Conservation (phyloP, 2,797 vertebrate genomes). For the Epinephelus coioides region DNA sequence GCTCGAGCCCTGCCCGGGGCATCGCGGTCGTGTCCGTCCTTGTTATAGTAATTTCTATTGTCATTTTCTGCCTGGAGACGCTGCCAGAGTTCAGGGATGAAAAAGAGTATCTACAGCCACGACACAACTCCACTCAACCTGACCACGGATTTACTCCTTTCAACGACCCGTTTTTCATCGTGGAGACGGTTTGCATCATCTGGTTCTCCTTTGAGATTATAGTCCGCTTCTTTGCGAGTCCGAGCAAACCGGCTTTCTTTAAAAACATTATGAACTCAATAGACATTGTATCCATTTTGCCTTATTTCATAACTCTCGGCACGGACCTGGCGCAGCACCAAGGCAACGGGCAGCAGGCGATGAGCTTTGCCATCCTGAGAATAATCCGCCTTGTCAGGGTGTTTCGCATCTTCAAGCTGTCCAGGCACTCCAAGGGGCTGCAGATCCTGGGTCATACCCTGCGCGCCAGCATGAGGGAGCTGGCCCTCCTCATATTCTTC, state of each 20-base stretch:
- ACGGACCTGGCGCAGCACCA: conserved; percentile 96
- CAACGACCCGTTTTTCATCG: conserved; percentile 98
- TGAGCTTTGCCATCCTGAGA: conserved; percentile 98
- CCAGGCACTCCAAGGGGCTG: conserved; percentile 97
- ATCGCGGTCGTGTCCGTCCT: conserved; percentile 98
- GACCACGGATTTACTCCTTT: conserved; percentile 93
- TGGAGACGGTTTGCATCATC: conserved; percentile 98
- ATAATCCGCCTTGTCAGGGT: conserved; percentile 98
- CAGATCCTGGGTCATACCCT: conserved; percentile 99
- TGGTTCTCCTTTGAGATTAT: conserved; percentile 99
- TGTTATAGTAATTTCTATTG: conserved; percentile 98
- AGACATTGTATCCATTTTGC: conserved; percentile 99
- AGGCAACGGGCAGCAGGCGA: conserved; percentile 92
- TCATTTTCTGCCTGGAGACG: conserved; percentile 99
- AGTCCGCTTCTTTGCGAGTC: conserved; percentile 96
- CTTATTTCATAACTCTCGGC: conserved; percentile 99
- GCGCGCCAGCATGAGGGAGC: conserved; percentile 97
- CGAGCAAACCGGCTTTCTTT: conserved; percentile 96
- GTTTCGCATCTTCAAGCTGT: conserved; percentile 99
- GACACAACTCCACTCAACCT: conserved; percentile 80
- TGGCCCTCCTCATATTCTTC: conserved; percentile 98
- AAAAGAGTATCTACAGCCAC: conserved; percentile 88
- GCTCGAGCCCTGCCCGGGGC: conserved; percentile 95
- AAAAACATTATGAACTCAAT: conserved; percentile 99
- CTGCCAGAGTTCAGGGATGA: conserved; percentile 99